Conservation (phyloP, 2,888 invertebrate species). For the Ichneumoninae sp. region DNA sequence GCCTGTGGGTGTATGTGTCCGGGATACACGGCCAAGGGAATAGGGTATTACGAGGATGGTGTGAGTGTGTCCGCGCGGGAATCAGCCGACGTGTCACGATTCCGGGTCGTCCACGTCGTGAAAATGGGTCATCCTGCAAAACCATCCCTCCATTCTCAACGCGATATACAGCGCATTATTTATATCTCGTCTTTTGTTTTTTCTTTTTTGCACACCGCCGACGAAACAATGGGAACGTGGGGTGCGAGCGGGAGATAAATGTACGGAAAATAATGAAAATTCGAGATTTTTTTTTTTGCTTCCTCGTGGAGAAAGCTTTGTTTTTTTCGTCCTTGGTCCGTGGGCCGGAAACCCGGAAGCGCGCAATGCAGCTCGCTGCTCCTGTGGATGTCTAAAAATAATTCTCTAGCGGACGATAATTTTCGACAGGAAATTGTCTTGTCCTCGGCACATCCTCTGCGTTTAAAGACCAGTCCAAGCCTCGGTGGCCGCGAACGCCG, state of each 20-base stretch:
- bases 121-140: slow-evolving; percentile 50
- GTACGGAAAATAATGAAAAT: background rate
- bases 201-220: background rate
- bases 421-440: background rate
- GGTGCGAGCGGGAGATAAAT: background rate
- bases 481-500: background rate
- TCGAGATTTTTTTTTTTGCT: background rate
- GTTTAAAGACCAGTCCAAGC: background rate
- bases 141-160: background rate
- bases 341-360: background rate
- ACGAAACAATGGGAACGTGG: slow-evolving; percentile 1
- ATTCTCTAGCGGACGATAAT: background rate
- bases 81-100: slow-evolving; percentile 52
- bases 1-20: slow-evolving; percentile 5
- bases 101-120: slow-evolving; percentile 32
- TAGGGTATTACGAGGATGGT: slow-evolving; percentile 17
- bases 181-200: background rate
- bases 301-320: background rate
- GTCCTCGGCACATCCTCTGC: background rate
- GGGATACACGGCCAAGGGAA: background rate
- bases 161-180: background rate
- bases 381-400: background rate
- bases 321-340: background rate
- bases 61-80: slow-evolving; percentile 59
- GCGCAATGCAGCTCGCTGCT: background rate